A percentile compares a stretch with the other conserved stretches of the same genome.
Evolutionary conservation across 2,888 invertebrate species (phyloP).

Genomic region (Heteromyza rotundicornis): DNA sequence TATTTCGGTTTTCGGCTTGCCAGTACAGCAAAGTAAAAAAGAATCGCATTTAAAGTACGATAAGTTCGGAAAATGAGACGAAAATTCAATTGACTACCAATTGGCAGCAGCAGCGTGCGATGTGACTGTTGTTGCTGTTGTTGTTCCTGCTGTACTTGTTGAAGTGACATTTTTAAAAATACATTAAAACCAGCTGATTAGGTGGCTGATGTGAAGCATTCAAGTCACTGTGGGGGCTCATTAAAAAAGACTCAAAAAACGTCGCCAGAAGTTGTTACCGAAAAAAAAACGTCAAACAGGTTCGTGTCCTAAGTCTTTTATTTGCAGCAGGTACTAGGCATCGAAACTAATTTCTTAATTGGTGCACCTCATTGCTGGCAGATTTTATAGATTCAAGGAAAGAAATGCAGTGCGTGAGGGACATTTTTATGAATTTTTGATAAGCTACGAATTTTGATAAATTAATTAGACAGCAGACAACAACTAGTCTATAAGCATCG

Average conservation of each 20-base stretch:
- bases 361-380: too few species aligned
- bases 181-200: constrained; percentile 38
- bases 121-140: constrained; percentile 2
- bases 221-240: too few species aligned
- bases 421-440: too few species aligned
- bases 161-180: constrained; percentile 27
- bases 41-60: neutral
- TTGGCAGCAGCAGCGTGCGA: constrained; percentile 22
- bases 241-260: too few species aligned
- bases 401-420: too few species aligned
- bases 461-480: too few species aligned
- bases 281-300: constrained; percentile 39
- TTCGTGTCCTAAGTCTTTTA: constrained; percentile 57
- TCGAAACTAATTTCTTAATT: neutral
- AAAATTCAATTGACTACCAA: constrained; percentile 31
- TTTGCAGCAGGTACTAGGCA: constrained; percentile 32
- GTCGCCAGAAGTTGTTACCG: too few species aligned
- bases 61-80: constrained; percentile 12
- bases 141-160: constrained; percentile 8
- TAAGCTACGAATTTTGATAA: too few species aligned
- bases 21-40: too few species aligned
- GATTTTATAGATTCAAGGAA: too few species aligned
- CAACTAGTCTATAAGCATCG: too few species aligned
- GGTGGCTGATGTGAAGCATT: neutral
- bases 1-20: too few species aligned